Evolutionary conservation across 2,888 invertebrate genomes (phyloP).

Genomic region (Acanthococcus lagerstroemiae): DNA sequence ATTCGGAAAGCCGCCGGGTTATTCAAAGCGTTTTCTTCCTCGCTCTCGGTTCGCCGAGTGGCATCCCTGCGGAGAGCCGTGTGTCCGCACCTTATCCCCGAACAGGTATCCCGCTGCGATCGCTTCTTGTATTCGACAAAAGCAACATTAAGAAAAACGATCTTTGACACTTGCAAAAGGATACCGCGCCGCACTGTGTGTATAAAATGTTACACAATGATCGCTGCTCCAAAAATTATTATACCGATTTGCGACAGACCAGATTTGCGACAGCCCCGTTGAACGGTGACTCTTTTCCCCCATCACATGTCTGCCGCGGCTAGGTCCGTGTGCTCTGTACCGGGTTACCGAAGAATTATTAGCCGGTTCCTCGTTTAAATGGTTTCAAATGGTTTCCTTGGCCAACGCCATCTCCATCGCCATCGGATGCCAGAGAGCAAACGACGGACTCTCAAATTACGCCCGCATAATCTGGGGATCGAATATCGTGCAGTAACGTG

Average conservation of each 20-base stretch:
- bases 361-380: too few species aligned
- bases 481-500: too few species aligned
- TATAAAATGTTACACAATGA: not conserved
- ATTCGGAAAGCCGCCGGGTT: too few species aligned
- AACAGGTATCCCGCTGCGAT: conserved; percentile 6
- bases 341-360: too few species aligned
- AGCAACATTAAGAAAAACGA: not conserved
- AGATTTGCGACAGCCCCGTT: not conserved
- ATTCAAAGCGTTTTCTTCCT: not conserved
- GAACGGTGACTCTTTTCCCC: too few species aligned
- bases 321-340: too few species aligned
- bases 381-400: too few species aligned
- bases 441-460: too few species aligned
- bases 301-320: too few species aligned
- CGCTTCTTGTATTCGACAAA: not conserved
- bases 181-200: not conserved
- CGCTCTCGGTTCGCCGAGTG: not conserved
- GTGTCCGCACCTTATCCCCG: conserved; percentile 16
- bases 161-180: not conserved
- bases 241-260: not conserved
- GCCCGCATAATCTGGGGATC: too few species aligned
- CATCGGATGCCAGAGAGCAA: too few species aligned
- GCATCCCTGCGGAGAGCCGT: conserved; percentile 15
- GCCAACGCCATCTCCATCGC: too few species aligned
- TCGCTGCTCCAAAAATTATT: not conserved